Evolutionary conservation across 1,140 invertebrate genomes (phyloP).

Genomic region (Diachasma alloeum): DNA sequence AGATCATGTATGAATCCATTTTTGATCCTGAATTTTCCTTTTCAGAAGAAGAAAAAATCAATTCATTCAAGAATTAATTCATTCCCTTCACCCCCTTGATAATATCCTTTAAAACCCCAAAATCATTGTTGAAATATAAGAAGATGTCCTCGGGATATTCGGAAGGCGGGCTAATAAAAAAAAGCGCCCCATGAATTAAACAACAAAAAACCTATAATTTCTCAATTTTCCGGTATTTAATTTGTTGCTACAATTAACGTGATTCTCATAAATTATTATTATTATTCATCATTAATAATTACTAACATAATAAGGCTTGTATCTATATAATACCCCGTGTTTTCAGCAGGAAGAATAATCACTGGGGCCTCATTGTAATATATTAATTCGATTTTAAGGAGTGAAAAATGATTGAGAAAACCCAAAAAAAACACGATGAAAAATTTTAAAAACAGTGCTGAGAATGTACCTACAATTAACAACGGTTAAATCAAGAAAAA

Average conservation of each 20-base stretch:
- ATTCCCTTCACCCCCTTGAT: too few relatives aligned
- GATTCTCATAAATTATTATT: slow-evolving; percentile 50
- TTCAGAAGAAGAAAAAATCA: too few relatives aligned
- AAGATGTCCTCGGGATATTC: neutral
- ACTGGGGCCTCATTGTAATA: slow-evolving; percentile 49
- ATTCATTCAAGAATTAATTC: too few relatives aligned
- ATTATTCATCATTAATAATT: slow-evolving; percentile 42
- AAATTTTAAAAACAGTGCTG: slow-evolving; percentile 1
- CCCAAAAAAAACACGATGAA: neutral
- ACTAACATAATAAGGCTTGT: slow-evolving; percentile 50
- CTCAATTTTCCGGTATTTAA: slow-evolving; percentile 31
- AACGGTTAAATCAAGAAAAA: neutral
- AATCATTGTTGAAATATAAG: too few relatives aligned
- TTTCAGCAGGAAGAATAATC: slow-evolving; percentile 18
- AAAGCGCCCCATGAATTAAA: neutral
- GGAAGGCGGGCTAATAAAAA: neutral
- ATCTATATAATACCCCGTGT: slow-evolving; percentile 44
- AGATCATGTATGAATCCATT: too few relatives aligned
- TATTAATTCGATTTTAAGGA: slow-evolving; percentile 49
- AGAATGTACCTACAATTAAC: neutral
- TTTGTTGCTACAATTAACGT: slow-evolving; percentile 49
- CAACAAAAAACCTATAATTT: slow-evolving; percentile 16
- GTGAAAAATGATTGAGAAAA: slow-evolving; percentile 27
- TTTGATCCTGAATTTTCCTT: too few relatives aligned
- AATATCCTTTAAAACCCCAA: too few relatives aligned